These are phyloP conservation scores for Limnothrissa miodon DNA, from an alignment of 2,113 vertebrate genomes.

Conservation along the genomic window DNA sequence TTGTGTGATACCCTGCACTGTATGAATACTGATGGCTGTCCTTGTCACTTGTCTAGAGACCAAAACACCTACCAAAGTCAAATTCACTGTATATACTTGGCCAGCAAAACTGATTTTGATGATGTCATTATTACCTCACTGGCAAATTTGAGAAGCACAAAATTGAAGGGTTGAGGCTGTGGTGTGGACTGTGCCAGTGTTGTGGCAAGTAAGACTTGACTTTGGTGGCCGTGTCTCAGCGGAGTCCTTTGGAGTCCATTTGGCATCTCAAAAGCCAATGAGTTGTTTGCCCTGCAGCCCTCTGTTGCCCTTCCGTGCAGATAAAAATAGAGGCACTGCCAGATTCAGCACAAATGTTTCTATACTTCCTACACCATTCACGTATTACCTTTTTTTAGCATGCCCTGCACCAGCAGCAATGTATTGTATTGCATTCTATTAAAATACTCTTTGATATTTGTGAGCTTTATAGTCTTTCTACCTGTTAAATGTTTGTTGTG, in stretches of 20 bases:
- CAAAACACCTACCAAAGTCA: too few species aligned
- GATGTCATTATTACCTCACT: neutral
- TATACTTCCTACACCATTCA: neutral
- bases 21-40: too few species aligned
- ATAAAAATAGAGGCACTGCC: neutral
- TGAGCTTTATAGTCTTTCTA: neutral
- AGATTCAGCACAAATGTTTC: neutral
- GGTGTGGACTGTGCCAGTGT: neutral
- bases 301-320: slow-evolving; percentile 1
- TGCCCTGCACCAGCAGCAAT: neutral
- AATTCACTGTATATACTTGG: too few species aligned
- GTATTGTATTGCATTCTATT: neutral
- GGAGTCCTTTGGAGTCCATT: slow-evolving; percentile 12
- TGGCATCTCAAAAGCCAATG: slow-evolving; percentile 15
- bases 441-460: neutral
- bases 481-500: neutral
- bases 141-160: neutral
- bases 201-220: slow-evolving; percentile 11
- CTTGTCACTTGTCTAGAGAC: too few species aligned
- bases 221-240: neutral
- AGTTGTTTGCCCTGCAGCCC: slow-evolving; percentile 11
- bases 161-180: neutral
- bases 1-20: too few species aligned
- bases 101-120: too few species aligned
- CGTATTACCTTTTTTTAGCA: neutral